These are phyloP conservation scores for Bilobella aurantiaca DNA, from an alignment of 1,140 invertebrate species.

Conservation along the genomic window DNA sequence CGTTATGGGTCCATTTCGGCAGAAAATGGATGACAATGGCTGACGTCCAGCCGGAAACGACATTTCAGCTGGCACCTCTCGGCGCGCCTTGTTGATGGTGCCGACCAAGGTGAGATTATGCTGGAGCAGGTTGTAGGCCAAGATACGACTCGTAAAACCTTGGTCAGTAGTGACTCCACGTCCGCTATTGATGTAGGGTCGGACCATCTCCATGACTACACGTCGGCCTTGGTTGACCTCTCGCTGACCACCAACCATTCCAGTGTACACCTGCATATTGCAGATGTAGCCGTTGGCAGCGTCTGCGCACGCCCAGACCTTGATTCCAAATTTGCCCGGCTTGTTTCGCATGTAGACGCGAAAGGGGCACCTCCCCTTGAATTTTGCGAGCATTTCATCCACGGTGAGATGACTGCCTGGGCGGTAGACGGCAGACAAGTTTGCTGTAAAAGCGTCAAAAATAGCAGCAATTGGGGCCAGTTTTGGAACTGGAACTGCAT, in stretches of 20 bases:
- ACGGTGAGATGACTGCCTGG: constrained; percentile 1
- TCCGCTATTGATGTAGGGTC: neutral
- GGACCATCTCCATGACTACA: neutral
- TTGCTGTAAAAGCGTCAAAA: neutral
- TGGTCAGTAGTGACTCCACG: neutral
- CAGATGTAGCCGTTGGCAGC: neutral
- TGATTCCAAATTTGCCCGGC: constrained; percentile 35
- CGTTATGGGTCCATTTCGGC: neutral
- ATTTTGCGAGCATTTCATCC: constrained; percentile 9
- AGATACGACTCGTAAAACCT: neutral
- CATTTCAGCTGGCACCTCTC: neutral
- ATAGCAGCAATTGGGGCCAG: neutral
- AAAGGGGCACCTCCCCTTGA: constrained; percentile 11
- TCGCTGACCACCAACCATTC: neutral
- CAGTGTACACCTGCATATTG: constrained; percentile 1
- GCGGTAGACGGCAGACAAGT: neutral
- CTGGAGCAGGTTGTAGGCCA: neutral
- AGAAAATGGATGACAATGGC: neutral
- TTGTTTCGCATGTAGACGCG: constrained; percentile 16
- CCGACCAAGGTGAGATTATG: neutral
- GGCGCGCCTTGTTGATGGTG: neutral
- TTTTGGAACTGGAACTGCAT: neutral
- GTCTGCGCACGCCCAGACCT: constrained; percentile 36
- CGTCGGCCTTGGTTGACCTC: neutral
- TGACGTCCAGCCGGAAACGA: neutral